Evolutionary conservation across 2,797 vertebrate species (phyloP), one percentile per base, ranked within the genome.

Genomic region (Naso thynnoides): DNA sequence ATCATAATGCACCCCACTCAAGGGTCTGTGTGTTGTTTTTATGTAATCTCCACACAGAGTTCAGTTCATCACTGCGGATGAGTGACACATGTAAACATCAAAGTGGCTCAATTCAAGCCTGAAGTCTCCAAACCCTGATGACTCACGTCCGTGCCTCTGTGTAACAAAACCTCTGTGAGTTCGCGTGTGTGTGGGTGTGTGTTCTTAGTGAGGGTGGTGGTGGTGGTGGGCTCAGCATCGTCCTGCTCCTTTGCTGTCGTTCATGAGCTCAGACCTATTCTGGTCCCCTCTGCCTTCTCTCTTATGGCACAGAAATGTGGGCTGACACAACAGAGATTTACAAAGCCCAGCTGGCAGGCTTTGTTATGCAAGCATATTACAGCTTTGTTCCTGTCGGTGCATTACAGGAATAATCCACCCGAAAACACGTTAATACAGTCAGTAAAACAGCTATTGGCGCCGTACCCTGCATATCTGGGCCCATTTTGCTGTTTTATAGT

Each of bases 321-420:
- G 78, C 60, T 59, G 81, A 71, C 63, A 77, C 70, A 68, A 66
- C 78, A 78, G 63, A 70, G 70, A 64, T 77, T 53, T 59, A 74
- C 67, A 75, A 78, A 83, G 73, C 68, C 78, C 84, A 78, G 65
- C 79, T 79, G 65, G 68, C 72, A 78, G 83, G 67, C 74, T 87
- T 85, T 84, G 63, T 76, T 72, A 68, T 63, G 72, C 68, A 83
- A 79, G 53, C 71, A 82, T 31, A 72, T 68, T 75, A 73, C 67
- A 73, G 62, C 79, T 61, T 53, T 73, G 60, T 76, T 74, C 69
- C 52, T 72, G 61, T 68, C 66, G 19, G 23, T 71, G 65, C 27
- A 54, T 81, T 79, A 70, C 44, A 78, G 69, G 55, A 82, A 72
- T 83, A 86, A 83, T 78, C 79, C 76, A 71, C 14, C 33, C 7